Evolutionary conservation across 2,888 invertebrate genomes (phyloP).

Genomic region (Heteropelma amictum): DNA sequence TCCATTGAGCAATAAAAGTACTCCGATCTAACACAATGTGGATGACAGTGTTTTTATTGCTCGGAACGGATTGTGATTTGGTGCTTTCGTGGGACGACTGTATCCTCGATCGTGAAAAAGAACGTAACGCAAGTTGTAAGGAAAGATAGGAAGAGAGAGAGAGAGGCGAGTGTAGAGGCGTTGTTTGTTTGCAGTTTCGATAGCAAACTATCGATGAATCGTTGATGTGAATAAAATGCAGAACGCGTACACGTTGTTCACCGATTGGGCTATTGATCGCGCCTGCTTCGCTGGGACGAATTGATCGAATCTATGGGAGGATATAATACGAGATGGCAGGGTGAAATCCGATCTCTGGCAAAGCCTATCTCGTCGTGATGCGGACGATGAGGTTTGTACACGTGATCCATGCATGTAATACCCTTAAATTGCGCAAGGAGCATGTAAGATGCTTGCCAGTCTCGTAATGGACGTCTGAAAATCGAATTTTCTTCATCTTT

Average conservation of each 20-base stretch:
- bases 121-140: background rate
- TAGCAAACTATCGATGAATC: slow-evolving; percentile 28
- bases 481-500: slow-evolving; percentile 2
- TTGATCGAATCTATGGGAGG: slow-evolving; percentile 35
- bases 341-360: slow-evolving; percentile 35
- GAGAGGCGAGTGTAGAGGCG: background rate
- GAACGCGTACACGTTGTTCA: slow-evolving; percentile 38
- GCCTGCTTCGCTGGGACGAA: slow-evolving; percentile 23
- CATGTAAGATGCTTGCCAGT: slow-evolving; percentile 7
- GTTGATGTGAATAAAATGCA: slow-evolving; percentile 13
- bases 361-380: slow-evolving; percentile 7
- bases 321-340: slow-evolving; percentile 40
- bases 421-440: slow-evolving; percentile 32
- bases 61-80: too few species aligned
- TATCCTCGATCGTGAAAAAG: background rate
- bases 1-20: too few species aligned
- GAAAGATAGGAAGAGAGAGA: background rate
- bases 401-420: too few species aligned
- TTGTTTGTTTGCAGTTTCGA: background rate
- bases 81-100: too few species aligned
- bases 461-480: slow-evolving; percentile 6
- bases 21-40: too few species aligned
- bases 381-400: background rate
- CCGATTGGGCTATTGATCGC: slow-evolving; percentile 51
- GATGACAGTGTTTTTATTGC: too few species aligned